These are phyloP conservation scores for Clytia hemisphaerica DNA, from an alignment of 30 jellyfish, hydroid and myxozoan species.

Conservation along the genomic window DNA sequence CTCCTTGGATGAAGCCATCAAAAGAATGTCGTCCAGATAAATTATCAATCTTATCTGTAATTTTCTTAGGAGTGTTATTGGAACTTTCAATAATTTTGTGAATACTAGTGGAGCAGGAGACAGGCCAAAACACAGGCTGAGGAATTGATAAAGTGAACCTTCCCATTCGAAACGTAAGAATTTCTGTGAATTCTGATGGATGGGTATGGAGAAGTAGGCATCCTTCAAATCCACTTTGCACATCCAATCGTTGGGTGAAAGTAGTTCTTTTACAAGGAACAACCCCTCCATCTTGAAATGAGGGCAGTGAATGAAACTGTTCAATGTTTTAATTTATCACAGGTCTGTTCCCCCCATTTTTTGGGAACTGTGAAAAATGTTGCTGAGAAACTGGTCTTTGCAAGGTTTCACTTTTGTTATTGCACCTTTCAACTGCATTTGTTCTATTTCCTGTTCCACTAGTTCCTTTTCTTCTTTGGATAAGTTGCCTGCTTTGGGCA, in stretches of 20 bases:
- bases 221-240: conserved; percentile 16
- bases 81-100: conserved; percentile 16
- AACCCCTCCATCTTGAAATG: conserved; percentile 19
- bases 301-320: background rate
- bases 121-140: conserved; percentile 21
- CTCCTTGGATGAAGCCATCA: too few species aligned
- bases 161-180: conserved; percentile 3
- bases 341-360: conserved; percentile 7
- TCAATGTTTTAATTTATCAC: background rate
- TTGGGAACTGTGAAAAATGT: too few species aligned
- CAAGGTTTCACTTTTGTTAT: too few species aligned
- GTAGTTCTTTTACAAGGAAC: background rate
- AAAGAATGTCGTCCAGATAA: conserved; percentile 1
- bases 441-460: too few species aligned
- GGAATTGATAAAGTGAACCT: conserved; percentile 8
- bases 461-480: too few species aligned
- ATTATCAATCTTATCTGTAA: conserved; percentile 6
- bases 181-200: background rate
- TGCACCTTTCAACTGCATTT: too few species aligned
- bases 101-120: conserved; percentile 15
- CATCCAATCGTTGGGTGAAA: background rate
- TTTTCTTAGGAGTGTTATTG: conserved; percentile 24
- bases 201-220: conserved; percentile 17
- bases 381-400: too few species aligned
- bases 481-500: too few species aligned